Conservation (phyloP, 2,888 invertebrate species). For the Ptychoptera albimana region DNA sequence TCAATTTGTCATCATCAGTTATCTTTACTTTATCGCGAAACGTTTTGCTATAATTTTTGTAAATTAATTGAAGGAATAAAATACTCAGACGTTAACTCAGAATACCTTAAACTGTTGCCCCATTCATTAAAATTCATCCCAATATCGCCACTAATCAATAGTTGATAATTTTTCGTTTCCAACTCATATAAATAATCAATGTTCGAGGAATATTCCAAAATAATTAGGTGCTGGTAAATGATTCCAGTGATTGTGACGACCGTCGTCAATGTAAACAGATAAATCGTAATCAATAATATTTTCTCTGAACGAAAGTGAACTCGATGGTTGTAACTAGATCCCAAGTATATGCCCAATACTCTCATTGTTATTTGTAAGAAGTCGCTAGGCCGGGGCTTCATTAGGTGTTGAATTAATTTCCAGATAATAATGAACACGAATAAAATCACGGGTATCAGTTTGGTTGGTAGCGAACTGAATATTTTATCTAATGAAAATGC, state of each 20-base stretch:
- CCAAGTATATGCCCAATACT: constrained; percentile 2
- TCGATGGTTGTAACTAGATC: neutral
- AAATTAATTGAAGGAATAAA: too few relatives aligned
- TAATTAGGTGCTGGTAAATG: neutral
- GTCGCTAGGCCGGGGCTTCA: neutral
- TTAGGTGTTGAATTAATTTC: neutral
- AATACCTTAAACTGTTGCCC: neutral
- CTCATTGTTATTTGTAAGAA: neutral
- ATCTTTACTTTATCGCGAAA: neutral
- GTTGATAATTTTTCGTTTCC: neutral
- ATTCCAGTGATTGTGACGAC: neutral
- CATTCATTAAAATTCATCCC: neutral
- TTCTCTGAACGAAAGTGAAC: neutral
- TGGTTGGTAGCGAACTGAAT: neutral
- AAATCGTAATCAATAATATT: neutral
- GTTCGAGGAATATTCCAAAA: neutral
- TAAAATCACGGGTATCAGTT: neutral
- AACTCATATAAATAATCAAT: neutral
- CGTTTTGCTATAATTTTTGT: neutral
- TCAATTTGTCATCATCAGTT: neutral
- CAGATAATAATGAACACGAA: neutral
- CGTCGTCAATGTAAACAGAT: neutral
- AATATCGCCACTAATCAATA: neutral
- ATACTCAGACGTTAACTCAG: too few relatives aligned
- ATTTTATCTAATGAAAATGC: constrained; percentile 2